phyloP scores from a whole-genome alignment of 2,888 invertebrate species.

The Acanthopleura granulata region DNA sequence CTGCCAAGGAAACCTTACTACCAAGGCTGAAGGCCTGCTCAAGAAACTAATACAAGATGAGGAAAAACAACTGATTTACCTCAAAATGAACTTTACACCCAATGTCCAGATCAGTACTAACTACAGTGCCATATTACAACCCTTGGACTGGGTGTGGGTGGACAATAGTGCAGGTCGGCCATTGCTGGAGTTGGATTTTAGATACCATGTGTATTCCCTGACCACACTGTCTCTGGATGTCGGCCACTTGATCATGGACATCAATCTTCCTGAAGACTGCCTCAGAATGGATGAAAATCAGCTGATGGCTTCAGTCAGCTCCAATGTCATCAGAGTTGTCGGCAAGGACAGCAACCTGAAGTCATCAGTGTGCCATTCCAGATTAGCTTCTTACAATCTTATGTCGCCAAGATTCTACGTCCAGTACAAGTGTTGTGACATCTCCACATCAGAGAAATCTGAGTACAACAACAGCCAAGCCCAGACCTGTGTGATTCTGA shows the following conservation, averaged over 20 bases:
- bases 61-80: constrained; percentile 15
- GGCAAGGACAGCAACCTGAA: background rate
- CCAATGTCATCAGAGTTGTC: background rate
- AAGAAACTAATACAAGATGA: background rate
- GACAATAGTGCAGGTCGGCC: constrained; percentile 19
- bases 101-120: background rate
- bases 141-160: constrained; percentile 18
- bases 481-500: background rate
- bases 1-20: constrained; percentile 2
- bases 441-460: constrained; percentile 3
- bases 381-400: constrained; percentile 9
- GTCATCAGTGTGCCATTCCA: constrained; percentile 20
- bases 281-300: background rate
- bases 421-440: constrained; percentile 22
- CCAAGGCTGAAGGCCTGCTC: background rate
- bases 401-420: constrained; percentile 15
- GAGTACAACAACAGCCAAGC: background rate
- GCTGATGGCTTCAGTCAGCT: background rate
- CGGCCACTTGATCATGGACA: background rate
- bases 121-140: constrained; percentile 7
- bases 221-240: constrained; percentile 13
- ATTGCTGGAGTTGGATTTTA: constrained; percentile 22
- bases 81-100: constrained; percentile 7
- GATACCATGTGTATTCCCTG: constrained; percentile 13
- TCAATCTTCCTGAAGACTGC: background rate